Evolutionary conservation across 1,140 invertebrate species (phyloP), one percentile per base, ranked within the genome.

Genomic region (Drosophila hydei): DNA sequence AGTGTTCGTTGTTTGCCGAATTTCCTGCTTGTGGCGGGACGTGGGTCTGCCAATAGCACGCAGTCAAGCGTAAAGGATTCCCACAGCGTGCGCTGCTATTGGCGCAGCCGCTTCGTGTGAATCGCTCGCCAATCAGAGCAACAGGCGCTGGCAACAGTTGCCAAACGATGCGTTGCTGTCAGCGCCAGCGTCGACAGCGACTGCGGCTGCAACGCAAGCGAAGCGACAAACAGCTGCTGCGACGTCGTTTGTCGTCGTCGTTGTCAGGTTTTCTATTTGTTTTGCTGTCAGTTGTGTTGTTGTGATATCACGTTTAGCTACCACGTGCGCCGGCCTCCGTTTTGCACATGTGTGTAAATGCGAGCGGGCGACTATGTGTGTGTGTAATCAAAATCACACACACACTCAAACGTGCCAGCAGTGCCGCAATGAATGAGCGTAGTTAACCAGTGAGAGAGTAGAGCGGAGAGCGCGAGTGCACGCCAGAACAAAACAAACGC

Each of bases 181-280:
- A 43, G 3, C 33, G 33, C 1, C 14, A 12, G 30, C 59, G 19
- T 9, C 52, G 55, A 12, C 25, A 18, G n/a, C 45, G 56, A 14
- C 38, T 7, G 6, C 40, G 19, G 8, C 50, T 11, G 30, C 42
- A 36, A 56, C 47, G 25, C 25, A 18, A 23, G 27, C 65, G 33
- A 40, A 42, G 67, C 67, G 59, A 55, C 59, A 63, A 70, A 69
- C 59, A 54, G 51, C 72, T 65, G 64, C 48, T 55, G 14, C 58
- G 58, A 33, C 16, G 58, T 36, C 59, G 18, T 30, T 30, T 30
- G 64, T 50, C 54, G 48, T 36, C 62, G 61, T 51, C 72, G 77
- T 79, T 50, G 79, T 87, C 84, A 80, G 84, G 78, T 88, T 88
- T 88, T 89, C 72, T 88, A 85, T 89, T 88, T 88, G 84, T 88